A percentile compares a stretch with the other conserved stretches of the same genome.
Evolutionary conservation across 2,797 vertebrate species (phyloP).

Genomic region (Acrocephalus scirpaceus): DNA sequence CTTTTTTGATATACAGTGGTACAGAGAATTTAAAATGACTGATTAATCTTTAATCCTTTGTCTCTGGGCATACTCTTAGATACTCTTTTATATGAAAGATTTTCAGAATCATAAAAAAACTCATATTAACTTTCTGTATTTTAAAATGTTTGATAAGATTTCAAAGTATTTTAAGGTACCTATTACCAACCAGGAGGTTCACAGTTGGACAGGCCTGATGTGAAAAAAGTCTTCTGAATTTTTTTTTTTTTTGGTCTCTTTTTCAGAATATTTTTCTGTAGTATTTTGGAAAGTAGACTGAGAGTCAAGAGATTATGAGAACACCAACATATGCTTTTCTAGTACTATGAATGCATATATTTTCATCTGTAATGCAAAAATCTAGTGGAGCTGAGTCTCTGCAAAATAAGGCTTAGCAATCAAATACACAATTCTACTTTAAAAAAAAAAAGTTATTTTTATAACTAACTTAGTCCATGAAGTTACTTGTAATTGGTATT

Average conservation of each 20-base stretch:
- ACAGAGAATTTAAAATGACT: constrained; percentile 61
- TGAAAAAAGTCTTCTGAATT: background rate
- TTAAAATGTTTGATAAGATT: constrained; percentile 57
- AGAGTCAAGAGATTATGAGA: background rate
- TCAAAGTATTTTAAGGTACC: constrained; percentile 52
- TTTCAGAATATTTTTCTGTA: constrained; percentile 5
- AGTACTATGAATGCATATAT: background rate
- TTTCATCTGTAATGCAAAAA: background rate
- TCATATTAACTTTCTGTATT: constrained; percentile 43
- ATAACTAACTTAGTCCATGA: background rate
- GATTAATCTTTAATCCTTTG: constrained; percentile 52
- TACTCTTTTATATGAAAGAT: constrained; percentile 49
- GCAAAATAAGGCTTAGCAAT: background rate
- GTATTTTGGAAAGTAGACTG: background rate
- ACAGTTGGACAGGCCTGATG: constrained; percentile 9
- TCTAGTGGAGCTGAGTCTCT: background rate
- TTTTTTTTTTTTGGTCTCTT: background rate
- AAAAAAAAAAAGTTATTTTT: background rate
- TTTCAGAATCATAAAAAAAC: constrained; percentile 24
- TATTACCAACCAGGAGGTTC: background rate
- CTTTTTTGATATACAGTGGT: constrained; percentile 28
- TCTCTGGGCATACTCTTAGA: background rate
- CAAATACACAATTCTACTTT: background rate
- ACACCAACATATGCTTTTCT: background rate
- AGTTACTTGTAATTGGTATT: background rate